These are phyloP conservation scores for Drosophila phalerata DNA, from an alignment of 2,888 invertebrate genomes.

Conservation along the genomic window DNA sequence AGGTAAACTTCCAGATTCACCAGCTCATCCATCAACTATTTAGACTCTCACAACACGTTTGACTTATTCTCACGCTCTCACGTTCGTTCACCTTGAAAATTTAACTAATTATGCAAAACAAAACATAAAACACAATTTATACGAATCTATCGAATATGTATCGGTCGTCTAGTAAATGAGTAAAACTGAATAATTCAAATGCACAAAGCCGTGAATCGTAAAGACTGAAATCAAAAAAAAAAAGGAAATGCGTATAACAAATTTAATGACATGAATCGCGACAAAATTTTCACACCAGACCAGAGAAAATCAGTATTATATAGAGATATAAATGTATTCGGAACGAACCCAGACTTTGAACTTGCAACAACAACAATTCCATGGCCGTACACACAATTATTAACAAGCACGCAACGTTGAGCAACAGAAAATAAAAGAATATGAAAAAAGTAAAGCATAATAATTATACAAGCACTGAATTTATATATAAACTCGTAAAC, in stretches of 20 bases:
- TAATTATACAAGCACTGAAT: constrained; percentile 78
- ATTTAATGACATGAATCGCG: constrained; percentile 40
- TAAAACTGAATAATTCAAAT: constrained; percentile 70
- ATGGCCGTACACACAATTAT: constrained; percentile 52
- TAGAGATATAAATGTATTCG: constrained; percentile 5
- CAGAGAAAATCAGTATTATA: constrained; percentile 47
- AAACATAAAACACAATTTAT: constrained; percentile 46
- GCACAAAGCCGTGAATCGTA: constrained; percentile 84
- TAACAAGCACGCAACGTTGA: constrained; percentile 54
- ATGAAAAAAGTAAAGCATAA: constrained; percentile 29
- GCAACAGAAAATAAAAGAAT: constrained; percentile 24
- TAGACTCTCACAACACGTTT: constrained; percentile 33
- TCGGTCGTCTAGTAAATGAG: constrained; percentile 61
- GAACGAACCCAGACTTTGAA: constrained; percentile 24
- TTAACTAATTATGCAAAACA: constrained; percentile 42
- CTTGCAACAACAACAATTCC: constrained; percentile 57
- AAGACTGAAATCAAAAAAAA: constrained; percentile 77
- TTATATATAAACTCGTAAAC: constrained; percentile 64
- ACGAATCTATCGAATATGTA: constrained; percentile 33
- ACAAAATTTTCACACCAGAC: constrained; percentile 39
- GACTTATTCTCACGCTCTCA: constrained; percentile 57
- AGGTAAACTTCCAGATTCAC: constrained; percentile 12
- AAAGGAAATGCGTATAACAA: constrained; percentile 59
- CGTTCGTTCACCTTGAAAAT: constrained; percentile 52
- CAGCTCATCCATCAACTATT: constrained; percentile 40